These are phyloP conservation scores for Siphlonurus alternatus DNA, from an alignment of 2,888 invertebrate genomes.

Conservation along the genomic window DNA sequence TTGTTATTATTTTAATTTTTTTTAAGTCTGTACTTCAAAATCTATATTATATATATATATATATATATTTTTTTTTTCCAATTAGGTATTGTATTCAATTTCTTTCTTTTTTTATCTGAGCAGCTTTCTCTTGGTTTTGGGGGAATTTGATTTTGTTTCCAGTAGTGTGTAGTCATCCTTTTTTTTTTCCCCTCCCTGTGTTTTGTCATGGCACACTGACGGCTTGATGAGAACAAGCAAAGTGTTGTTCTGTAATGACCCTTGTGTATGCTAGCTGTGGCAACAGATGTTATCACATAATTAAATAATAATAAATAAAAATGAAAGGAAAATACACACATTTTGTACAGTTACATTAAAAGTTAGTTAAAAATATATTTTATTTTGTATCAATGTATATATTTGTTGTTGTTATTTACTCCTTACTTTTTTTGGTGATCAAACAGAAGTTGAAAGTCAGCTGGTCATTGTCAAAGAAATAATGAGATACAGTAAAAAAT, in stretches of 20 bases:
- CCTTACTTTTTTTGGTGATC: background rate
- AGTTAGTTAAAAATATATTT: slow-evolving; percentile 2
- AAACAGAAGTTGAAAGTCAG: background rate
- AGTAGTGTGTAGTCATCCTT: too few relatives aligned
- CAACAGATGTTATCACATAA: background rate
- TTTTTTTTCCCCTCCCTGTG: background rate
- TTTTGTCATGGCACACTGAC: background rate
- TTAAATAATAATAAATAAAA: background rate
- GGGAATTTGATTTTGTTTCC: background rate
- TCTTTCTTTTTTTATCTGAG: background rate
- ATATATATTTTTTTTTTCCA: too few relatives aligned
- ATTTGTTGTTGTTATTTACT: too few relatives aligned
- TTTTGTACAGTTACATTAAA: background rate
- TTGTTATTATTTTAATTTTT: background rate
- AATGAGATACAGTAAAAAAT: too few relatives aligned
- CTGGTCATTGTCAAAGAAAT: background rate
- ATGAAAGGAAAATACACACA: background rate
- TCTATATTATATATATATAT: too few relatives aligned
- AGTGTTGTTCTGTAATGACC: background rate
- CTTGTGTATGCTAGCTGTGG: background rate
- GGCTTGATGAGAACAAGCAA: too few relatives aligned
- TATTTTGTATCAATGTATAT: background rate
- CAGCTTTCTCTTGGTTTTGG: background rate
- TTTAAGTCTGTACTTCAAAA: background rate
- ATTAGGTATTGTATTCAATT: background rate